Base-by-base conservation (phyloP, 2,888 invertebrate genomes). In the Thereva nobilitata region DNA sequence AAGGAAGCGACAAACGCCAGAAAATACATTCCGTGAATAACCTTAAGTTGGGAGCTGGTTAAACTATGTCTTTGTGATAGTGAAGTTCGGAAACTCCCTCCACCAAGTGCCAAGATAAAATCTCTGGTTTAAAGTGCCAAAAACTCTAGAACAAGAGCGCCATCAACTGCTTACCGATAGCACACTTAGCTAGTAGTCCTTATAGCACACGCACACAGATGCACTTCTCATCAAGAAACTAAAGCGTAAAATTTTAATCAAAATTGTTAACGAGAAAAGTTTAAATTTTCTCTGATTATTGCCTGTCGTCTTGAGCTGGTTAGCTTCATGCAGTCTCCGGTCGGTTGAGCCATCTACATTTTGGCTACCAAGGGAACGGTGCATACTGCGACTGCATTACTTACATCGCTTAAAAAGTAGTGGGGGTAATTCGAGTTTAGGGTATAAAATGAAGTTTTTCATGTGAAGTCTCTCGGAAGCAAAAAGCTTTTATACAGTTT, bases 211-310 rank as follows among this genome's bases (percentile, higher is more conserved):
- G 9, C 55, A 40, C n/a, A 52, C 38, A 50, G 23, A 49, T 41
- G 23, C 50, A 12, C 61, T 50, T 41, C 61, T 50, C n/a, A 57
- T 57, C 57, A 57, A 61, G 50, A 61, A 61, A 61, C 61, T 61
- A 50, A 61, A 69, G 71, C 71, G 69, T 71, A 71, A 71, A 72
- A 71, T 72, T 72, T 72, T 72, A 72, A 72, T 72, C 72, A 72
- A 72, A 72, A 71, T 71, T 72, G 71, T 70, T 72, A 72, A 72
- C 71, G 72, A 72, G 72, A 72, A 72, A 72, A 72, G 71, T 72
- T 72, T 68, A 71, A 72, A 71, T 71, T 71, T 71, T 71, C 69
- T 67, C 69, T 72, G 68, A 72, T 71, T 72, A 72, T 71, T 72
- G 71, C 72, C 71, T 72, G 70, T 72, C 71, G 64, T 70, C 68